Evolutionary conservation across 2,797 vertebrate genomes (phyloP).

Genomic region (Scyliorhinus canicula): DNA sequence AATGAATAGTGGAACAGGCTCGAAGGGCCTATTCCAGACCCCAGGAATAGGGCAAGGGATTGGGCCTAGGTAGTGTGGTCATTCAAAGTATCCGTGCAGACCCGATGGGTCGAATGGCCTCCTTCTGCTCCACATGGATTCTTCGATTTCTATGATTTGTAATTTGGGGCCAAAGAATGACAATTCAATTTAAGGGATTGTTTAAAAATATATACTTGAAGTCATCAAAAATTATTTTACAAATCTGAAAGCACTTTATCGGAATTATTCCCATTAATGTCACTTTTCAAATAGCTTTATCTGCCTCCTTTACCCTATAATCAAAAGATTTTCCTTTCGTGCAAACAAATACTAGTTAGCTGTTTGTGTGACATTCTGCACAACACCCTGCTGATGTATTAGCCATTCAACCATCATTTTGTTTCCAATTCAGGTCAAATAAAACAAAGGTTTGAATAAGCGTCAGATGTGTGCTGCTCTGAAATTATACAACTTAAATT

Average conservation of each 20-base stretch:
- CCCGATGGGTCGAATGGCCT: too few relatives aligned
- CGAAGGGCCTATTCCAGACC: too few relatives aligned
- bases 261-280: not conserved
- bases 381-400: not conserved
- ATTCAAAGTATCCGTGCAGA: too few relatives aligned
- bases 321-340: not conserved
- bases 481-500: not conserved
- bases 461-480: not conserved
- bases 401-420: not conserved
- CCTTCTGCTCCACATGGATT: too few relatives aligned
- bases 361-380: not conserved
- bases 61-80: too few relatives aligned
- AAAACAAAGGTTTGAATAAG: not conserved
- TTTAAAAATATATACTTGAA: not conserved
- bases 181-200: not conserved
- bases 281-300: not conserved
- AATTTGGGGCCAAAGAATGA: not conserved
- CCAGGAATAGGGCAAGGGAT: too few relatives aligned
- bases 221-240: not conserved
- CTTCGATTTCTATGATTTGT: too few relatives aligned
- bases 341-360: not conserved
- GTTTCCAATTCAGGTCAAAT: not conserved
- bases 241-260: not conserved
- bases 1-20: not conserved
- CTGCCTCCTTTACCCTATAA: not conserved